Base-by-base conservation (phyloP, 1,140 invertebrate genomes). In the Lethrus apterus region DNA sequence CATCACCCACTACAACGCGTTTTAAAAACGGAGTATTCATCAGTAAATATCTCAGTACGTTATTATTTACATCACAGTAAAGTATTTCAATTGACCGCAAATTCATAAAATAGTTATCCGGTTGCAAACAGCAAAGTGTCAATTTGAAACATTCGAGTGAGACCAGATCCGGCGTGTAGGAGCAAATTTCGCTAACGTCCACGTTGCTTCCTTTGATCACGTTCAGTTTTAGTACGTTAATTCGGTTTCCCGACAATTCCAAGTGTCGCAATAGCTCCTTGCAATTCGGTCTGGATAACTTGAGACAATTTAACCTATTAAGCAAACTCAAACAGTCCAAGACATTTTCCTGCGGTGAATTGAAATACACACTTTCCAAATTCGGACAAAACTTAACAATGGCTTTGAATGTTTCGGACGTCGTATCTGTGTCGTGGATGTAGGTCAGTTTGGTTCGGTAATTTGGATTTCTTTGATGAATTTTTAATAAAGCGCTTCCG, bases 101-200 rank as follows among this genome's bases (percentile, higher is more conserved):
- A 52, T 71, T 70, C 52, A 73, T 70, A 59, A 80, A 81, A 10
- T 70, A 74, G 15, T 70, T 67, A 45, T 77, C 72, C 29, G 69
- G 67, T 57, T 74, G 68, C 43, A 77, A 73, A 0, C 73, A 74
- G 0, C 75, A 64, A 13, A 74, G 71, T 42, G 75, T 74, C 52
- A 79, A 71, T 60, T 78, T 74, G 54, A 73, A 81, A 50, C 74
- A 79, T 52, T 80, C 78, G 17, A 81, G 54, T 51, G 71, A 74
- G 38, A 70, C 63, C 9, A 81, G 56, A 46, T 73, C 69, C 2
- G 72, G 59, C 4, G 48, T 48, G 29, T 40, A 44, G 13, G 51
- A 35, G 33, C 54, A 58, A 9, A 81, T 67, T 46, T 73, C 69
- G 2, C 73, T 75, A 43, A 80, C 67, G 48, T 81, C 79, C 31